Base-by-base conservation (phyloP, 2,797 vertebrate genomes). In the Lepilemur ruficaudatus region DNA sequence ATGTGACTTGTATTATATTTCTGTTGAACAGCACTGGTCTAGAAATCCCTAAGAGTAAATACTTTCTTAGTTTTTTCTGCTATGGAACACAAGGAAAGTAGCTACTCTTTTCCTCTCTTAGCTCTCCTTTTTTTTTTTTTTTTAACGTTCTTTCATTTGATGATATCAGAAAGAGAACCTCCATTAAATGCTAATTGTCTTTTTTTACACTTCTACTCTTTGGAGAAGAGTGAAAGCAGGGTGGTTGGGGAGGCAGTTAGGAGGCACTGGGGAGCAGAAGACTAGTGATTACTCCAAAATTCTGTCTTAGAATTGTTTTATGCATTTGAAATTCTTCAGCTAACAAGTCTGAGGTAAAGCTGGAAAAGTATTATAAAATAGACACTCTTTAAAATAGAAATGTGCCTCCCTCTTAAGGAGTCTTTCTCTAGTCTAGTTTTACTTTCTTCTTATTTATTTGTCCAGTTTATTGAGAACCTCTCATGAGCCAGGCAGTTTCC, bases 131-230 rank as follows among this genome's bases (percentile, higher is more conserved):
- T 43, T 50, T n/a, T 46, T 41, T 41, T 55, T 76, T 57, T 41
- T 17, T 18, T 8, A 80, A 28, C 5, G 13, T 83, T 61, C 10
- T 70, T 92, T 92, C 15, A 12, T 81, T 84, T 95, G 61, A 83
- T 90, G 57, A 30, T 41, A 84, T 73, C 50, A 85, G n/a, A n/a
- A 89, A 61, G 59, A 93, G 92, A 94, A 70, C 50, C 10, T 89
- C 67, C 50, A 69, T 61, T 85, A 61, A 14, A 55, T 88, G 35
- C 48, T 89, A 30, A 23, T 57, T 73, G 28, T 67, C 17, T 32
- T 65, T 63, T 80, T 76, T 50, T 12, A 61, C 14, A 90, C 25
- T 4, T 43, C 55, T 87, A 15, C 57, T 97, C 57, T 59, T 50
- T 59, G 78, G 35, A 73, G 41, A 94, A 46, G 28, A 79, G 11